phyloP scores from a whole-genome alignment of 2,113 vertebrate species.

The Microtus montanus region DNA sequence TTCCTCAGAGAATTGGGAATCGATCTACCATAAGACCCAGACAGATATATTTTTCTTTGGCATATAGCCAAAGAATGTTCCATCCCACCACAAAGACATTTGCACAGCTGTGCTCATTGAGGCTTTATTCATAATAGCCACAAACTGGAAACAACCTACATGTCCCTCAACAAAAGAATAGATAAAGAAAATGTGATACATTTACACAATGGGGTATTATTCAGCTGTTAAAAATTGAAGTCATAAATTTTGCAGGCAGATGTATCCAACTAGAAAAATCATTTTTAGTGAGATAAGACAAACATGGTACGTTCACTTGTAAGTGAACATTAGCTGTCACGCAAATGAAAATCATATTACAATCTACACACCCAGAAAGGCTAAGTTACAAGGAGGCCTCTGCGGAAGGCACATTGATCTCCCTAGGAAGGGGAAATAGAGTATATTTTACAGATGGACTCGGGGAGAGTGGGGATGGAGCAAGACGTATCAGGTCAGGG shows the following conservation, averaged over 20 bases:
- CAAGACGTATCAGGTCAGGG: accelerated
- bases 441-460: background rate
- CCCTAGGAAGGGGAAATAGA: background rate
- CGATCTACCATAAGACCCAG: too few relatives aligned
- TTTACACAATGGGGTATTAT: background rate
- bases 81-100: background rate
- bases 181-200: background rate
- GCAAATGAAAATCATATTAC: background rate
- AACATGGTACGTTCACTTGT: background rate
- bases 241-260: background rate
- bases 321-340: background rate
- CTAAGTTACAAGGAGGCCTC: background rate
- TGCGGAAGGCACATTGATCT: background rate
- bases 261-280: background rate
- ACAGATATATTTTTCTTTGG: background rate
- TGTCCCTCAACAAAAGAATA: background rate
- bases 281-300: background rate
- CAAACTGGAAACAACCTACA: background rate
- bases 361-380: background rate
- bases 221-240: background rate
- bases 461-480: background rate
- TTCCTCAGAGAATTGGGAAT: background rate
- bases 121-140: background rate
- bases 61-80: background rate
- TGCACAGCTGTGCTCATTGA: background rate